phyloP scores from a whole-genome alignment of 2,888 invertebrate species.

The Phanerotoma sp. region DNA sequence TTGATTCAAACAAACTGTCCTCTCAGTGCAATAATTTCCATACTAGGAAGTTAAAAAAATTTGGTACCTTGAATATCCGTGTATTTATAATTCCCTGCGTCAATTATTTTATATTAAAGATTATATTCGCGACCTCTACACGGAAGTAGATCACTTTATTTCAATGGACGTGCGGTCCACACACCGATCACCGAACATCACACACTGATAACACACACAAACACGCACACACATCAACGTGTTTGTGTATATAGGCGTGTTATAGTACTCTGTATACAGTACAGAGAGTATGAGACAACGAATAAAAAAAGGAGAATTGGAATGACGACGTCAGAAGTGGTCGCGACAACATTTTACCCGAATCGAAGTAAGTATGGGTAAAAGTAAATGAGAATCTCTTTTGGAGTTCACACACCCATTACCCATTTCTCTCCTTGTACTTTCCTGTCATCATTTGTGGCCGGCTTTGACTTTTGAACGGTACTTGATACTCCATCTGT shows the following conservation, averaged over 20 bases:
- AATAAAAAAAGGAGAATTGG: background rate
- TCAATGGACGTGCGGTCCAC: too few species aligned
- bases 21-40: too few species aligned
- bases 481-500: conserved; percentile 42
- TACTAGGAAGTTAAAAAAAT: too few species aligned
- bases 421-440: conserved; percentile 7
- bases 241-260: background rate
- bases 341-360: background rate
- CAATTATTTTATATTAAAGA: background rate
- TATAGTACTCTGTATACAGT: background rate
- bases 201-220: too few species aligned
- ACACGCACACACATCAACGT: too few species aligned
- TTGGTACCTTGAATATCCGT: too few species aligned
- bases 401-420: background rate
- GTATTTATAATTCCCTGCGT: too few species aligned
- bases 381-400: conserved; percentile 25
- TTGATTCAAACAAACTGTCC: too few species aligned
- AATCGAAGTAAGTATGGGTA: conserved; percentile 7
- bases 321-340: background rate
- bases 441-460: conserved; percentile 25
- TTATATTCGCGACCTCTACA: background rate
- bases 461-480: conserved; percentile 35
- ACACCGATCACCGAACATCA: too few species aligned
- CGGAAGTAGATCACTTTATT: background rate
- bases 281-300: too few species aligned